Conservation (phyloP, 2,113 vertebrate species). For the Salvelinus alpinus region DNA sequence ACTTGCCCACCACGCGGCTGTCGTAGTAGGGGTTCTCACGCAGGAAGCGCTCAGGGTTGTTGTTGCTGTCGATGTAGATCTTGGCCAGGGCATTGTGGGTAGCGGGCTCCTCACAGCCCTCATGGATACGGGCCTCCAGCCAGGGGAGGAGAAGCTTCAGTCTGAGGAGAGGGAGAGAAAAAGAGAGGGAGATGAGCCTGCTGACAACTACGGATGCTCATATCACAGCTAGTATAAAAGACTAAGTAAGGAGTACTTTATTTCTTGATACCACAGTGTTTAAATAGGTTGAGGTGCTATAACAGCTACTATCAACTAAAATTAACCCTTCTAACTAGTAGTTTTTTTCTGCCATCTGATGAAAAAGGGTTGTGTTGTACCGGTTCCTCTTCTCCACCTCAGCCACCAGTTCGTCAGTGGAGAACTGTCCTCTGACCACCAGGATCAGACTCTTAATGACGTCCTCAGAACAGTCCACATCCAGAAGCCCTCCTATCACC, state of each 20-base stretch:
- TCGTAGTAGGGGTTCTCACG: constrained; percentile 96
- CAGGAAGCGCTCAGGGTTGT: constrained; percentile 96
- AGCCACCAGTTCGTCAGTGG: constrained; percentile 96
- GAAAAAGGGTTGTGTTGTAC: constrained; percentile 57
- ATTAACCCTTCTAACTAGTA: no score
- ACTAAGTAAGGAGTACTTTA: no score
- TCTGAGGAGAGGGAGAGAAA: constrained; percentile 60
- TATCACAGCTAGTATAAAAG: no score
- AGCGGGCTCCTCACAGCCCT: constrained; percentile 95
- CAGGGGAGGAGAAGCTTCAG: constrained; percentile 95
- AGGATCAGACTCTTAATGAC: constrained; percentile 97
- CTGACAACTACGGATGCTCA: no score
- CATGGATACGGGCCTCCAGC: constrained; percentile 96
- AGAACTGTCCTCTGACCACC: constrained; percentile 96
- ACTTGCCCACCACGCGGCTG: constrained; percentile 96
- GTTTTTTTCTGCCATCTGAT: no score
- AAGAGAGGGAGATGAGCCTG: background rate
- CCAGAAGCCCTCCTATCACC: constrained; percentile 91
- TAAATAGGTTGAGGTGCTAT: no score
- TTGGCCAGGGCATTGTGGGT: constrained; percentile 97
- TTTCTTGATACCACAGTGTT: no score
- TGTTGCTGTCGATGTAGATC: constrained; percentile 99
- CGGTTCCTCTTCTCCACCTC: constrained; percentile 98
- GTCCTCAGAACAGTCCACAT: constrained; percentile 98
- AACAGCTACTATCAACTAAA: no score